Evolutionary conservation across 2,113 vertebrate species (phyloP).

Genomic region (Morone chrysops): DNA sequence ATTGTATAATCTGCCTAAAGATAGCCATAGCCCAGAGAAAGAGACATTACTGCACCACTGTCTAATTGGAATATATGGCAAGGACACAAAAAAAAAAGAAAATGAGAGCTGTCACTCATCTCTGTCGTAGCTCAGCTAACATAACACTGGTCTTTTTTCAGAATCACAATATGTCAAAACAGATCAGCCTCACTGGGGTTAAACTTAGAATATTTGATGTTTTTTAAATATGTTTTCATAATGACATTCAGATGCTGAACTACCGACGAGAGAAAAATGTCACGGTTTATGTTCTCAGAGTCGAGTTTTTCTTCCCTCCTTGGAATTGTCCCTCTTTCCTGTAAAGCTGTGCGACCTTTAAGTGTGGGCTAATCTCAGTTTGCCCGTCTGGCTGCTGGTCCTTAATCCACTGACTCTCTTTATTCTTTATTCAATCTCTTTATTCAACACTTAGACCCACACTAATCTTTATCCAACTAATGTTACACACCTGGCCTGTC

Average conservation of each 20-base stretch:
- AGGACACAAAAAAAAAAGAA: conserved; percentile 3
- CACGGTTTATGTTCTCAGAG: conserved; percentile 5
- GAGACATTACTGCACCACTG: conserved; percentile 5
- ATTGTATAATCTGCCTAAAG: conserved; percentile 42
- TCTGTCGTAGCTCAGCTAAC: background rate
- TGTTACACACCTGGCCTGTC: conserved; percentile 40
- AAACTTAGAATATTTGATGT: background rate
- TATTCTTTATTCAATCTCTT: conserved; percentile 73
- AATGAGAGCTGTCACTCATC: conserved; percentile 29
- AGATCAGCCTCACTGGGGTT: conserved; percentile 3
- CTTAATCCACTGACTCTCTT: conserved; percentile 75
- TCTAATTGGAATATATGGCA: conserved; percentile 19
- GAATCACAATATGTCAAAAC: conserved; percentile 22
- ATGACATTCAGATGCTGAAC: conserved; percentile 4
- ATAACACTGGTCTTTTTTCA: conserved; percentile 18
- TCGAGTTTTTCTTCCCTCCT: conserved; percentile 16
- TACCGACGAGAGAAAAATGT: background rate
- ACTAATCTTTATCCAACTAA: conserved; percentile 65
- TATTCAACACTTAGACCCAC: conserved; percentile 63
- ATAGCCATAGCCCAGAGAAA: conserved; percentile 15
- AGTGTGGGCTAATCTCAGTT: conserved; percentile 69
- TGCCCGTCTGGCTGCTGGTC: conserved; percentile 58
- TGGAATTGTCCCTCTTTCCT: conserved; percentile 43
- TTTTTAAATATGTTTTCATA: conserved; percentile 21
- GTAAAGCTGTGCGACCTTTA: conserved; percentile 68